phyloP scores from a whole-genome alignment of 2,888 invertebrate genomes.

The Girardia tigrina region DNA sequence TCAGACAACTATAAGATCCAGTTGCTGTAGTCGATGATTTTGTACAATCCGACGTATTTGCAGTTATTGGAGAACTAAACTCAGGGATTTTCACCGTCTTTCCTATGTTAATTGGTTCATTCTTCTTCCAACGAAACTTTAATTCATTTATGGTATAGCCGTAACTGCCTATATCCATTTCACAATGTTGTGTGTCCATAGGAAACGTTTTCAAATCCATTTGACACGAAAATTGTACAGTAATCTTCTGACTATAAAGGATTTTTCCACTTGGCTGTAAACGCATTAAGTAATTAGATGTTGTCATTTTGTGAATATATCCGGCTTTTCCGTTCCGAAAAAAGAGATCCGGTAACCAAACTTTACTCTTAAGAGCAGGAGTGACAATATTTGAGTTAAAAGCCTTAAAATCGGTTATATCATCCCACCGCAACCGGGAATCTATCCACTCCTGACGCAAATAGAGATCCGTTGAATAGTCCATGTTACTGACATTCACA shows the following conservation, averaged over 20 bases:
- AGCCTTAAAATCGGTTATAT: slow-evolving; percentile 28
- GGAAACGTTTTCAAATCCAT: slow-evolving; percentile 37
- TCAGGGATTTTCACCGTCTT: slow-evolving; percentile 36
- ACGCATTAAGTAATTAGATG: slow-evolving; percentile 34
- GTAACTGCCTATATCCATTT: slow-evolving; percentile 37
- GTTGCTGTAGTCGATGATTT: slow-evolving; percentile 28
- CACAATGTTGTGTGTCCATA: slow-evolving; percentile 35
- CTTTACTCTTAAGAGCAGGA: slow-evolving; percentile 25
- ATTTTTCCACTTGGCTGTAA: slow-evolving; percentile 32
- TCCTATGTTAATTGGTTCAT: slow-evolving; percentile 26
- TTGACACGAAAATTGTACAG: slow-evolving; percentile 37
- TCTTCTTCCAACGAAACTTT: slow-evolving; percentile 30
- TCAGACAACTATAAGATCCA: slow-evolving; percentile 35
- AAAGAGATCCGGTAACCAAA: slow-evolving; percentile 37
- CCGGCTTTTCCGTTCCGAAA: slow-evolving; percentile 37
- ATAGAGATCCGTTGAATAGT: slow-evolving; percentile 36
- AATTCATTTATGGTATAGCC: slow-evolving; percentile 35
- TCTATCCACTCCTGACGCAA: slow-evolving; percentile 36
- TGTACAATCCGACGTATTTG: slow-evolving; percentile 29
- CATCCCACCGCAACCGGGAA: slow-evolving; percentile 35
- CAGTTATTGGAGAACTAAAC: slow-evolving; percentile 35
- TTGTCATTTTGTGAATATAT: slow-evolving; percentile 37
- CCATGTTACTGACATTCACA: slow-evolving; percentile 37
- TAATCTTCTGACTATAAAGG: slow-evolving; percentile 37
- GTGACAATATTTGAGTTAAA: slow-evolving; percentile 34